Conservation (phyloP, 2,113 vertebrate species). For the Oncorhynchus masou region DNA sequence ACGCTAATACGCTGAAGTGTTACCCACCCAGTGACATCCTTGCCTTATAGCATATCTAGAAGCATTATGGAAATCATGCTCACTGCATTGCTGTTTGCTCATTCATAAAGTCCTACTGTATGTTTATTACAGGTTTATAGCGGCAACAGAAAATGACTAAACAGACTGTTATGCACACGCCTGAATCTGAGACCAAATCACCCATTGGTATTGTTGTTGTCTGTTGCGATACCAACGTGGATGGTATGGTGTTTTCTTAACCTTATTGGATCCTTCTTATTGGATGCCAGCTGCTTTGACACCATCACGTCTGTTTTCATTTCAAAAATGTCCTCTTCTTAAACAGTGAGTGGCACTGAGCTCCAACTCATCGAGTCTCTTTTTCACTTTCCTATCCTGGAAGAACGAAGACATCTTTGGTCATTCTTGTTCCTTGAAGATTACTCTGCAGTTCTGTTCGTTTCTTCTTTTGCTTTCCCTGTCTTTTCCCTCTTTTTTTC, state of each 20-base stretch:
- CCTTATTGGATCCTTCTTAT: background rate
- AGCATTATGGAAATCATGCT: slow-evolving; percentile 3
- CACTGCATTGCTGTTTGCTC: slow-evolving; percentile 61
- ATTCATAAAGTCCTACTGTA: slow-evolving; percentile 60
- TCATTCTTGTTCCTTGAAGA: background rate
- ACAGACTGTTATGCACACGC: slow-evolving; percentile 32
- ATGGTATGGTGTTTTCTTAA: background rate
- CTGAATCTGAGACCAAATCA: slow-evolving; percentile 6
- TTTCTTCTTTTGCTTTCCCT: background rate
- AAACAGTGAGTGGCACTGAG: background rate
- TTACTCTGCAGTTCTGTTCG: background rate
- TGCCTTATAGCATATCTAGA: slow-evolving; percentile 17
- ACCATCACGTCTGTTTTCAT: background rate
- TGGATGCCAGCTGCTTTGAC: background rate
- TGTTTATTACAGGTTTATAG: slow-evolving; percentile 33
- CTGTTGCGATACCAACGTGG: background rate
- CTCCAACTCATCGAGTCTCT: background rate
- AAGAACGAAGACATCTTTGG: background rate
- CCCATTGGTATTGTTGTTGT: background rate
- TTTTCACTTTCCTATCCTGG: background rate
- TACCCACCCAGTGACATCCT: slow-evolving; percentile 31
- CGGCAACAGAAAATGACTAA: slow-evolving; percentile 68
- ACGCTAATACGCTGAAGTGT: too few relatives aligned
- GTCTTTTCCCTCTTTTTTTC: too few relatives aligned
- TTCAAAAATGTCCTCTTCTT: background rate